These are phyloP conservation scores for Halcyon senegalensis DNA, from an alignment of 2,113 vertebrate genomes.

Conservation along the genomic window DNA sequence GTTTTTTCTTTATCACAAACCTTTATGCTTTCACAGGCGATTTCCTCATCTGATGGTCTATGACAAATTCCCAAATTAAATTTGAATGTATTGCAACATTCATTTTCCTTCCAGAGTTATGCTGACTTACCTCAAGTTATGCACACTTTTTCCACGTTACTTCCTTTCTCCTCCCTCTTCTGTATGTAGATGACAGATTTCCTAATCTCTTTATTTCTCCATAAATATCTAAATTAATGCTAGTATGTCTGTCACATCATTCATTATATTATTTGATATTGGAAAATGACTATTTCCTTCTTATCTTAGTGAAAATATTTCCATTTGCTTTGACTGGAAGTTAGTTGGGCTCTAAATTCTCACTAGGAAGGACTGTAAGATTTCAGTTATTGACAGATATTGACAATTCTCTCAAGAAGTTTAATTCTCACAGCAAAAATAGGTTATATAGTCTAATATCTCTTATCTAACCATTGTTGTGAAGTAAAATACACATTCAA, in stretches of 20 bases:
- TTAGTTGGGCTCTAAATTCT: neutral
- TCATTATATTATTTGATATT: neutral
- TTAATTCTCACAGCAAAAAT: neutral
- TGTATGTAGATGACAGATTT: neutral
- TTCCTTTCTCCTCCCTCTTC: neutral
- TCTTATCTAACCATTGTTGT: neutral
- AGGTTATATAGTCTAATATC: neutral
- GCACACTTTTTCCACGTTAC: neutral
- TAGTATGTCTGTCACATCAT: neutral
- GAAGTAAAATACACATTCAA: neutral
- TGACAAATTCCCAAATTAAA: constrained; percentile 22
- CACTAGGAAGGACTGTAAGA: neutral
- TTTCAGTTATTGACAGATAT: neutral
- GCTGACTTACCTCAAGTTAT: neutral
- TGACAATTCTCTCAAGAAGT: neutral
- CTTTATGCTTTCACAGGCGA: constrained; percentile 25
- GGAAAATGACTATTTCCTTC: neutral
- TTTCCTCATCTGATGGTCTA: constrained; percentile 23
- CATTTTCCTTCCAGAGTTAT: constrained; percentile 41
- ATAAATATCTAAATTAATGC: neutral
- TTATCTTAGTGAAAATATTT: neutral
- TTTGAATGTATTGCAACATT: constrained; percentile 9
- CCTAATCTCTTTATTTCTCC: neutral
- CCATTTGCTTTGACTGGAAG: neutral
- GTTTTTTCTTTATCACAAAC: neutral